phyloP scores from a whole-genome alignment of 2,113 vertebrate species.

The Antidorcas marsupialis region DNA sequence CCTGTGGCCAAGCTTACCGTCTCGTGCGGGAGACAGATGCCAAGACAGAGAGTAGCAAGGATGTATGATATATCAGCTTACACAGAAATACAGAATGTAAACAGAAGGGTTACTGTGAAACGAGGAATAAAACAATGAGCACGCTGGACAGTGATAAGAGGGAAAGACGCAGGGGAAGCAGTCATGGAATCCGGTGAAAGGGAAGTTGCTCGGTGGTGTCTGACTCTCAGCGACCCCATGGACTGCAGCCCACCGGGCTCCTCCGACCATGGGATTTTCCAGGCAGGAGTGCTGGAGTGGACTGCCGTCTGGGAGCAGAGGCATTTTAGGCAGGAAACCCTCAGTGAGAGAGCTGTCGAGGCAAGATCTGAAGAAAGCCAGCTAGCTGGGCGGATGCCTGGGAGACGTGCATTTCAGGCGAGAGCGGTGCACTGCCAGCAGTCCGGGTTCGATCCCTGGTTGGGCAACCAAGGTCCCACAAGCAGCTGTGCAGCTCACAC shows the following conservation, averaged over 20 bases:
- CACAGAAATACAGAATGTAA: background rate
- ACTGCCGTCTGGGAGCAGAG: background rate
- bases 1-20: background rate
- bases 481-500: background rate
- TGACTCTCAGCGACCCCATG: too few relatives aligned
- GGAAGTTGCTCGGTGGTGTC: fast-evolving
- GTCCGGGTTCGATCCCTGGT: background rate
- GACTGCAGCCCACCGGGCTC: too few relatives aligned
- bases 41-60: background rate
- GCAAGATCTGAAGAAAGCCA: background rate
- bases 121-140: background rate
- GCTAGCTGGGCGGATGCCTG: background rate
- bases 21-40: background rate
- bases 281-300: too few relatives aligned
- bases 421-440: too few relatives aligned
- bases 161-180: background rate
- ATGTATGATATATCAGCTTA: background rate
- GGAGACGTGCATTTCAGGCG: background rate
- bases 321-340: background rate
- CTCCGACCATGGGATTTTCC: too few relatives aligned
- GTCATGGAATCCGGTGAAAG: fast-evolving
- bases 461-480: background rate
- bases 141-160: background rate
- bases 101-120: background rate
- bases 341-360: background rate